Base-by-base conservation (phyloP, 2,888 invertebrate species). In the Ochropleura plecta region DNA sequence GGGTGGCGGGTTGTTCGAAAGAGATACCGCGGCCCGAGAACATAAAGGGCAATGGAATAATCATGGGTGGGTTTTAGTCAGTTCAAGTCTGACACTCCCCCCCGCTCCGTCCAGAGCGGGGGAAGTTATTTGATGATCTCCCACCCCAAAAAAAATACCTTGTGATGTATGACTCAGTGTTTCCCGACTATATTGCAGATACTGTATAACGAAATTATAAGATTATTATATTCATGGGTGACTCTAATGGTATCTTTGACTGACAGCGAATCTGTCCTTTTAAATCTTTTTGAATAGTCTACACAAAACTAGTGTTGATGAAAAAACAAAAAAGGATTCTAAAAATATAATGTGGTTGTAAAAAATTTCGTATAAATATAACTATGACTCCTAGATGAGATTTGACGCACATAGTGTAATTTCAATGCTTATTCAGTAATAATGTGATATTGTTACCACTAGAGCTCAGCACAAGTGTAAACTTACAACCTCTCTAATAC, bases 171-270 rank as follows among this genome's bases (percentile, higher is more conserved):
- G 40, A 20, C 14, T 44, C 20, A 63, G 57, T 69, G 69, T 62
- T 66, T 62, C 53, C 53, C 20, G 8, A 48, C 57, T 66, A 62
- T 72, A 69, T 66, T 69, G 72, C 42, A 77, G 55, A 60, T 66
- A 60, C 65, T 69, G 57, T 57, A 53, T 66, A 77, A 55, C 46
- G n/a, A 73, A 81, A 66, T 78, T 73, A 72, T 77, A 53, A 20
- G 20, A 16, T 48, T 30, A 18, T 51, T 57, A 44, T 57, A 20
- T 46, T 65, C 12, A 69, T 68, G n/a, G 62, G 71, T 68, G 51
- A 51, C 18, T n/a, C 64, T 48, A 67, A 30, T 57, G 60, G 48
- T 4, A 40, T 59, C 57, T 51, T 55, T 51, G 10, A n/a, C 42
- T 16, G 55, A 65, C 18, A 42, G 40, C 3, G 7, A 73, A 66